Evolutionary conservation across 2,888 invertebrate genomes (phyloP), one percentile per base, ranked within the genome.

Genomic region (Coecobrya sp.): DNA sequence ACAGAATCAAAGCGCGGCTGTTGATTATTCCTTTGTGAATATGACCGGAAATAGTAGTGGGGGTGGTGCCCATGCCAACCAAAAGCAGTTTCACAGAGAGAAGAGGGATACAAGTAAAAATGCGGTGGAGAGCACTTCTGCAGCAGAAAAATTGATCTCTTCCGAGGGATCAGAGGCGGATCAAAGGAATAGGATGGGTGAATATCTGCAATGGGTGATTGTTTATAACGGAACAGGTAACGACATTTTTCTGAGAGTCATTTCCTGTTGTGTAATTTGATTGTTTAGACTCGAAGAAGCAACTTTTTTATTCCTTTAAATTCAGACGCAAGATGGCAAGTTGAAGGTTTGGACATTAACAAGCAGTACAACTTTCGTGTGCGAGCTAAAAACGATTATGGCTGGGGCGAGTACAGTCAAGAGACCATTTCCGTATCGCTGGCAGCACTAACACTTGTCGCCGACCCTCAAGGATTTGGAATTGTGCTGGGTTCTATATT

Each of bases 191-290:
- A 5, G 4, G 22, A 22, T 19, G 27, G 73, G 30, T 4, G 13
- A 19, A 0, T 49, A 16, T 3, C 45, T 81, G 30, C 79, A 96
- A 89, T 97, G 97, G 97, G 96, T 96, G 79, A 95, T 96, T 0
- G 96, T 97, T 86, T 98, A 98, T 95, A 98, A 98, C 95, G 98
- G 98, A 94, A 97, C 97, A 79, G 97, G 97, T 97, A 95, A n/a
- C n/a, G n/a, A n/a, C n/a, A n/a, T n/a, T n/a, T n/a, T n/a, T n/a
- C n/a, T n/a, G n/a, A n/a, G n/a, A n/a, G n/a, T n/a, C n/a, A n/a
- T n/a, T n/a, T n/a, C n/a, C n/a, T n/a, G n/a, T n/a, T n/a, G n/a
- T n/a, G n/a, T n/a, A n/a, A n/a, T n/a, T n/a, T 45, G 7, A 22
- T 36, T 22, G 25, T 52, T 52, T 49, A 70, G 10, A n/a, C n/a